Conservation (phyloP, 2,888 invertebrate genomes). For the Oxystoma pomonae region DNA sequence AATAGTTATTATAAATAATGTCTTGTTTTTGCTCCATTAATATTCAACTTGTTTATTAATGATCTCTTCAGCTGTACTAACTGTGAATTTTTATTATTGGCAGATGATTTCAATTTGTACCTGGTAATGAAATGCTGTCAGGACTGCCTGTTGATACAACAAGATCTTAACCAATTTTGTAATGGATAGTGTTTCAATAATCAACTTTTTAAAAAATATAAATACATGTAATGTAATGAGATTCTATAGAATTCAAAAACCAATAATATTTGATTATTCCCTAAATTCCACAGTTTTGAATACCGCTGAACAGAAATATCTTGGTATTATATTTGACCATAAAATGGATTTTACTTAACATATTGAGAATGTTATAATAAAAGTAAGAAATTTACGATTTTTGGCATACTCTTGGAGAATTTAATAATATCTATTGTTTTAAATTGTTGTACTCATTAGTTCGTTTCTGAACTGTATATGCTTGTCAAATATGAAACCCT, state of each 20-base stretch:
- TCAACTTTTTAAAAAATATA: neutral
- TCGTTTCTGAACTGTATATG: neutral
- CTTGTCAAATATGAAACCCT: neutral
- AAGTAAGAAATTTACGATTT: neutral
- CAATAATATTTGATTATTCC: neutral
- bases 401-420: neutral
- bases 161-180: neutral
- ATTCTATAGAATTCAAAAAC: neutral
- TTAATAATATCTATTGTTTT: neutral
- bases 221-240: neutral
- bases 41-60: neutral
- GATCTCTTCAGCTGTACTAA: neutral
- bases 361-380: neutral
- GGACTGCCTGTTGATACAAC: neutral
- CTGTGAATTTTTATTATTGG: neutral
- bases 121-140: neutral
- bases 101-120: neutral
- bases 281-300: neutral
- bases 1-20: neutral
- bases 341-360: neutral
- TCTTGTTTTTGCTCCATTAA: neutral
- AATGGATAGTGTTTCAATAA: neutral
- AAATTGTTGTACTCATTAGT: neutral
- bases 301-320: neutral
- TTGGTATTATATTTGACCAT: neutral